Conservation (phyloP, 2,888 invertebrate genomes). For the Caenorhabditis imperialis region DNA sequence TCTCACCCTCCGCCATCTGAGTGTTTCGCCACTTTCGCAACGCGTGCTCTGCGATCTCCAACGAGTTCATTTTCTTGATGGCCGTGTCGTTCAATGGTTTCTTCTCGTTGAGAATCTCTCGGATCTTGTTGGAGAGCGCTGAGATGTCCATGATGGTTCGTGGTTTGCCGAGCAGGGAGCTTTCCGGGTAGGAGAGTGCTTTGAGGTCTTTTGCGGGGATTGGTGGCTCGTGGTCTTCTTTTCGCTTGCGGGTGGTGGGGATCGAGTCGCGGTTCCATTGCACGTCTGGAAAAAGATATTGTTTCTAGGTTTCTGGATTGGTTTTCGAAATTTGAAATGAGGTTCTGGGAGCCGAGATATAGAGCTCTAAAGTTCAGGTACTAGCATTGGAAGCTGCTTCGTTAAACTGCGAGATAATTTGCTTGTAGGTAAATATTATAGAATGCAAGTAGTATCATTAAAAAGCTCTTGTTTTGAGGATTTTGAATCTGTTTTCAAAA, state of each 20-base stretch:
- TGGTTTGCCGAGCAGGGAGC: slow-evolving; percentile 15
- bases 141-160: slow-evolving; percentile 38
- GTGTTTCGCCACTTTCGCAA: slow-evolving; percentile 35
- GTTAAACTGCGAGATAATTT: no score
- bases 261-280: slow-evolving; percentile 60
- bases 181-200: slow-evolving; percentile 15
- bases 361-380: no score
- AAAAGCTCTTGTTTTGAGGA: no score
- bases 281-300: slow-evolving; percentile 50
- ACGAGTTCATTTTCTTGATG: slow-evolving; percentile 26
- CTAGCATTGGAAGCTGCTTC: no score
- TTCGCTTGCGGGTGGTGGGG: slow-evolving; percentile 22
- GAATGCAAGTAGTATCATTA: no score
- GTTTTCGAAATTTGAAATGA: no score
- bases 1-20: slow-evolving; percentile 25
- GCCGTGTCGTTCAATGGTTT: neutral
- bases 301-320: no score
- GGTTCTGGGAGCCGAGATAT: no score
- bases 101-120: slow-evolving; percentile 25
- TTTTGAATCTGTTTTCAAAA: no score
- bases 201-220: slow-evolving; percentile 10
- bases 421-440: no score
- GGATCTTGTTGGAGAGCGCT: slow-evolving; percentile 12
- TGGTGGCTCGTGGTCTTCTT: slow-evolving; percentile 7
- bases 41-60: slow-evolving; percentile 37